A percentile compares a stretch with the other conserved stretches of the same genome.
Conservation (phyloP, 23 tunicate genomes). For the Ascidia mentula region DNA sequence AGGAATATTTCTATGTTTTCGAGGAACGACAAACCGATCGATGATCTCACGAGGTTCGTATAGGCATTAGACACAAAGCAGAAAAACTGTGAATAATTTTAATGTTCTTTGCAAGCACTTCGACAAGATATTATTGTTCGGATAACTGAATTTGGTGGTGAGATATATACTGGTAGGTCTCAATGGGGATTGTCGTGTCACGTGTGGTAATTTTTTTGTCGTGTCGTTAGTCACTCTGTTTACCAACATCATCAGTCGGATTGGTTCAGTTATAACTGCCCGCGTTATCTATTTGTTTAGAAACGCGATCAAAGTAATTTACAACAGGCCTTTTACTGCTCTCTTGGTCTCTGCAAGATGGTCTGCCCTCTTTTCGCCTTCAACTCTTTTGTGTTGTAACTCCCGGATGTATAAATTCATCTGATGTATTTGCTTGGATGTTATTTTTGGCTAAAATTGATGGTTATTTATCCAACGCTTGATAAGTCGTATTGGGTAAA, state of each 20-base stretch:
- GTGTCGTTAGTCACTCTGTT: not conserved
- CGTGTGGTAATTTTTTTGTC: not conserved
- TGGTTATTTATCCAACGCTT: not conserved
- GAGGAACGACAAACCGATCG: not conserved
- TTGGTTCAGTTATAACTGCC: not conserved
- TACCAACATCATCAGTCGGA: not conserved
- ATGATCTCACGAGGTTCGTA: not conserved
- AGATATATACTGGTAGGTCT: no score
- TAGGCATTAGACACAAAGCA: no score
- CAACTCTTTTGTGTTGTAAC: not conserved
- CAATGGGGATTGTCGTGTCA: not conserved
- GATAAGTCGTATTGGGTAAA: not conserved
- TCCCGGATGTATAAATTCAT: not conserved
- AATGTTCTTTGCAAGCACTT: not conserved
- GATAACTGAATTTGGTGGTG: no score
- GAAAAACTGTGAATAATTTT: no score
- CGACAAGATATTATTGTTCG: no score
- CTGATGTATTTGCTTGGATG: not conserved
- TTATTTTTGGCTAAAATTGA: not conserved
- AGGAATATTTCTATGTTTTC: conserved; percentile 6
- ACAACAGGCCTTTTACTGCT: not conserved
- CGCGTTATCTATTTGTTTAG: not conserved
- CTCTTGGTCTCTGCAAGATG: not conserved
- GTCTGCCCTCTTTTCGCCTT: not conserved
- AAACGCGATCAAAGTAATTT: not conserved